Percentiles rank a stretch among this genome's conserved stretches.
phyloP scores from a whole-genome alignment of 2,113 vertebrate species.

The Petrocephalus zakoni region DNA sequence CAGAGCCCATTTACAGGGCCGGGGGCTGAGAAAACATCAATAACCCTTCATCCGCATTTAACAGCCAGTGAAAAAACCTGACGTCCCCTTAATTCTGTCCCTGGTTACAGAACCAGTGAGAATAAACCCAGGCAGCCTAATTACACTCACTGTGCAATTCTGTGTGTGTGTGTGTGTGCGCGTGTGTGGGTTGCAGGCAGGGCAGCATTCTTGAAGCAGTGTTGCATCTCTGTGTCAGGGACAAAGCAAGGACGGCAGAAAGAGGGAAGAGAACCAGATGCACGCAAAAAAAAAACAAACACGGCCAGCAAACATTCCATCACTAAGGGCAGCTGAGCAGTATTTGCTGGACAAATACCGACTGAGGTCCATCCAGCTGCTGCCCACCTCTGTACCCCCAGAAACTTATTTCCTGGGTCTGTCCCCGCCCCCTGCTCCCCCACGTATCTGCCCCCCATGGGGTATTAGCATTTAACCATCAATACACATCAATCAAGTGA shows the following conservation, averaged over 20 bases:
- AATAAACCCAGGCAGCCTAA: not conserved
- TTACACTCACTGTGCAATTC: no score
- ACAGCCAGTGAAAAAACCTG: not conserved
- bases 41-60: slow-evolving; percentile 15
- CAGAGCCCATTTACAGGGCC: not conserved
- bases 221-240: not conserved
- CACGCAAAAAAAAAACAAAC: not conserved
- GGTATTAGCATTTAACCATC: not conserved
- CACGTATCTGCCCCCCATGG: not conserved
- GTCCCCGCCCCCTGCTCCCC: not conserved
- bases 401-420: not conserved
- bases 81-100: not conserved
- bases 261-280: not conserved
- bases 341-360: not conserved
- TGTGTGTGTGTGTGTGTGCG: not conserved
- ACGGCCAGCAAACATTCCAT: not conserved
- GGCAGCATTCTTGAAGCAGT: not conserved
- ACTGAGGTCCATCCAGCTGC: not conserved
- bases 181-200: not conserved
- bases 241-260: not conserved
- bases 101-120: not conserved
- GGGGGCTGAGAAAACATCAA: slow-evolving; percentile 9
- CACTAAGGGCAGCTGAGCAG: not conserved
- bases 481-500: not conserved
- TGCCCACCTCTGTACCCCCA: not conserved